These are phyloP conservation scores for Odontomachus brunneus DNA, from an alignment of 1,140 invertebrate species.

Conservation along the genomic window DNA sequence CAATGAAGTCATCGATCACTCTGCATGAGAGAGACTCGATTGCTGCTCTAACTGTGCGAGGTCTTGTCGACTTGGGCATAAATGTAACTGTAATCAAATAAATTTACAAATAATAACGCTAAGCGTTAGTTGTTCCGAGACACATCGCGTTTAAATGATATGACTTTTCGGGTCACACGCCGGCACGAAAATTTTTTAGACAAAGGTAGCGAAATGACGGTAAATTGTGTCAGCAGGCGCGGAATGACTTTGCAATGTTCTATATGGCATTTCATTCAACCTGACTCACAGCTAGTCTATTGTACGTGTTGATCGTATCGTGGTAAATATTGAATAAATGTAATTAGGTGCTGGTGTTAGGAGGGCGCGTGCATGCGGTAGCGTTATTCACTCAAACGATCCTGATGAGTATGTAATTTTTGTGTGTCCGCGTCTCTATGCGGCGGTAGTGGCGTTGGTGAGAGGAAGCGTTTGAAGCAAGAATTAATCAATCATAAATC, in stretches of 20 bases:
- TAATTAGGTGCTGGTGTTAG: slow-evolving; percentile 74
- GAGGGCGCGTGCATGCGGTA: slow-evolving; percentile 48
- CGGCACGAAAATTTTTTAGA: slow-evolving; percentile 7
- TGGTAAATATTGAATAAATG: slow-evolving; percentile 80
- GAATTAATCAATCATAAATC: slow-evolving; percentile 17
- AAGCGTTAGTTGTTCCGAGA: neutral
- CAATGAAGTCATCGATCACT: slow-evolving; percentile 84
- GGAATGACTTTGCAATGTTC: slow-evolving; percentile 75
- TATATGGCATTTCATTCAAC: slow-evolving; percentile 75
- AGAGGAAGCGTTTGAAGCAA: neutral
- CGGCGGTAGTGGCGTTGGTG: neutral
- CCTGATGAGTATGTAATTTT: slow-evolving; percentile 54
- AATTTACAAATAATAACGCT: slow-evolving; percentile 74
- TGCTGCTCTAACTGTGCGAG: slow-evolving; percentile 79
- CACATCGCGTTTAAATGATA: neutral
- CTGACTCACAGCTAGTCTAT: slow-evolving; percentile 73
- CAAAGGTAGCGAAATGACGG: slow-evolving; percentile 2
- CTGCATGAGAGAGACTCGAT: slow-evolving; percentile 81
- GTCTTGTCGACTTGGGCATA: slow-evolving; percentile 69
- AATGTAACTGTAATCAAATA: slow-evolving; percentile 80
- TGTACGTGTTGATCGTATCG: slow-evolving; percentile 74
- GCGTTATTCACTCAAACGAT: slow-evolving; percentile 33
- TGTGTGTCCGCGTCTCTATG: neutral
- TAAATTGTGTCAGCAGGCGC: slow-evolving; percentile 40
- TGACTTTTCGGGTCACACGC: slow-evolving; percentile 6